Base-by-base conservation (phyloP, 30 jellyfish, hydroid and myxozoan species). In the Hydractinia symbiolongicarpus region DNA sequence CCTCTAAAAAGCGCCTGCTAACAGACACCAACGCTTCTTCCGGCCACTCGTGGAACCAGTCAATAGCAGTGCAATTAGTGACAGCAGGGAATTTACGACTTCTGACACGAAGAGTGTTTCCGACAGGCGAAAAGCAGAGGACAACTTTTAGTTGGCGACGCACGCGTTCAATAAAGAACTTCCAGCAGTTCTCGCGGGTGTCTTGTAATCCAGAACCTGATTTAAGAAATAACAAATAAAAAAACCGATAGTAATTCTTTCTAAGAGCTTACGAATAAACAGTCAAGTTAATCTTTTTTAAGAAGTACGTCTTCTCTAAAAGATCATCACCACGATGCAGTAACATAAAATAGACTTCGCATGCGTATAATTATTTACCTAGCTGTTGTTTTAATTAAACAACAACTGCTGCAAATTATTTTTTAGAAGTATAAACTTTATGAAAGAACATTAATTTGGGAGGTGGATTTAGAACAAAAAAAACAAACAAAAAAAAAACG, bases 31-130 rank as follows among this genome's bases (percentile, higher is more conserved):
- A 89, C 21, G 98, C 98, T 77, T 93, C 98, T 70, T 83, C 95
- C 3, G 98, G 98, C 98, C 98, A 93, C 73, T 93, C 98, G 67
- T 93, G 98, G 82, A 93, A 93, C 98, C 98, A 93, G 64, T 93
- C 96, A 53, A 93, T 93, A 50, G 98, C 96, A 9, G 98, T 93
- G 77, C 98, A 87, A 71, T 93, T 93, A 1, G 98, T 93, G 64
- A 93, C 64, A 40, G 98, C 98, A 4, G 98, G 98, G 79, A 93
- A 93, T 83, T 93, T 93, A 9, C 98, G 81, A 77, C 98, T 93
- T 69, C 98, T 78, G 14, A 93, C 93, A 4, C 98, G 88, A 50
- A 93, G 81, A 8, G 98, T 84, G 76, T 87, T 93, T 7, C 98
- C 98, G 19, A 93, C 98, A 8, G 98, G 98, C 16, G 98, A 93